Evolutionary conservation across 1,140 invertebrate genomes (phyloP), one percentile per base, ranked within the genome.

Genomic region (Arion vulgaris): DNA sequence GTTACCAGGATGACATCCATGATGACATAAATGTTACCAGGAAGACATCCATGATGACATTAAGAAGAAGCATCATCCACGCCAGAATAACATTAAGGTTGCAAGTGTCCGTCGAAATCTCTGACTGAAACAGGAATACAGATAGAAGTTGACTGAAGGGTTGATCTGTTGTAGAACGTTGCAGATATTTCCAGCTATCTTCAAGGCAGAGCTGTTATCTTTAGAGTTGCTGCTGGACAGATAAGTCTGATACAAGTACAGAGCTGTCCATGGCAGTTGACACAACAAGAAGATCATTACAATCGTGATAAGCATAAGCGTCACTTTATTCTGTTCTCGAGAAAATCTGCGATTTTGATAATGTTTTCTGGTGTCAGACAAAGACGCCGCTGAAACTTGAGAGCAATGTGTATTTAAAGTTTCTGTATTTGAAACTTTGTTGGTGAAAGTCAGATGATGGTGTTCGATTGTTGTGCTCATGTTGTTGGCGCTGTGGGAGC

Each of bases 111-210:
- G 94, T 39, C 96, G 93, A 92, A 96, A 96, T 86, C 95, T 95
- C 88, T 95, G 95, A 84, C 95, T 95, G 86, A 96, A 94, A 38
- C 95, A 94, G 82, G 95, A 96, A 90, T 96, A 96, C 51, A 96
- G 92, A 73, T 96, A 92, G 91, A 96, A 96, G 92, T 96, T 96
- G 1, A 95, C 93, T 0, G 93, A 92, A 1, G 96, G 94, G 92
- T 96, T 96, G 51, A 96, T 91, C 45, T 94, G 94, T 13, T 95
- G 93, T 32, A 96, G 91, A 34, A 96, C 92, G 90, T 96, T 96
- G 90, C 94, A 95, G 38, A 96, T 94, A 91, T 96, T 96, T 15
- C 95, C 95, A 1, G 95, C 90, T 68, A 94, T 94, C 81, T 88
- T 87, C 1, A 93, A 84, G 7, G 93, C 85, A 73, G 91, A 87